Conservation (phyloP, 2,113 vertebrate species). For the Cettia cetti region DNA sequence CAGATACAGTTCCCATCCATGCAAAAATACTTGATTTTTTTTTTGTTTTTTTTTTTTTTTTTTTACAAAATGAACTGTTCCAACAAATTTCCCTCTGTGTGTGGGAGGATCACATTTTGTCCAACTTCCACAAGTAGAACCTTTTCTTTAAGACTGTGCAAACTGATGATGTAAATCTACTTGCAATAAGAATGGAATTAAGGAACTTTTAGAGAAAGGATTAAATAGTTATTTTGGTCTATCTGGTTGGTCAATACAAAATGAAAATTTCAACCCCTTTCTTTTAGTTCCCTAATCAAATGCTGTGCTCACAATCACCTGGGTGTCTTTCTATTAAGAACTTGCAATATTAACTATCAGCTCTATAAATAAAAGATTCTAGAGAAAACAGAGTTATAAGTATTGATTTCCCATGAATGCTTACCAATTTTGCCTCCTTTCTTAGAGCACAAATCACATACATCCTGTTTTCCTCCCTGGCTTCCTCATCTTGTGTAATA, state of each 20-base stretch:
- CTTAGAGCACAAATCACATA: neutral
- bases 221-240: neutral
- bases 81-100: neutral
- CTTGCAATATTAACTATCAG: neutral
- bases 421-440: neutral
- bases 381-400: neutral
- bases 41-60: neutral
- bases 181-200: neutral
- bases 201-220: neutral
- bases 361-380: neutral
- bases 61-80: neutral
- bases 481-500: neutral
- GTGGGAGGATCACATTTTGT: neutral
- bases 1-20: neutral
- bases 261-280: neutral
- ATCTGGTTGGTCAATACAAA: neutral
- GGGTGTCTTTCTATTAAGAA: neutral
- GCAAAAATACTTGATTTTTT: neutral
- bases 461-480: neutral
- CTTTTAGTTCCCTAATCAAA: neutral
- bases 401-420: neutral
- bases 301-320: neutral
- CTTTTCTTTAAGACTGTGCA: neutral
- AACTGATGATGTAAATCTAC: neutral
- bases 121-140: neutral